Percentiles rank a stretch among this genome's conserved stretches.
These are phyloP conservation scores for Rafetus swinhoei DNA, from an alignment of 2,113 vertebrate genomes.

Conservation along the genomic window DNA sequence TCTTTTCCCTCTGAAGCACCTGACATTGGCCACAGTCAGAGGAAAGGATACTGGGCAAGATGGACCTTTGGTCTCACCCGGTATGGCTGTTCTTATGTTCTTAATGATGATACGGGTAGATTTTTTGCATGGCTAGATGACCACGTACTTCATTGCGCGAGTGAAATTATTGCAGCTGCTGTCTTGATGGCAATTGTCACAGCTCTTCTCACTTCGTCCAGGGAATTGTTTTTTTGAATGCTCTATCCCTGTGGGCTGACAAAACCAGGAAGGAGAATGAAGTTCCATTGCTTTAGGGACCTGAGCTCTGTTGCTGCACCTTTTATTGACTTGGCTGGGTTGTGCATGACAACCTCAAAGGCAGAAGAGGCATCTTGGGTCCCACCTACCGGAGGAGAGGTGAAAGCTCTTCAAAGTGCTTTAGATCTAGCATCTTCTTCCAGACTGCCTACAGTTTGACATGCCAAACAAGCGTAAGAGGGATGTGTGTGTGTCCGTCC, in stretches of 20 bases:
- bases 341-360: neutral
- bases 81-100: too few species aligned
- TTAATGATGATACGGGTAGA: slow-evolving; percentile 24
- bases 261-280: neutral
- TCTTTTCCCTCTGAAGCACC: too few species aligned
- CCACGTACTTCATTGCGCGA: fast-evolving
- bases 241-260: neutral
- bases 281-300: fast-evolving
- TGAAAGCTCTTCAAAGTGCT: neutral
- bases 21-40: too few species aligned
- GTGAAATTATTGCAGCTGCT: neutral
- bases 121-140: neutral
- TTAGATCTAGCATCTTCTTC: neutral
- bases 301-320: fast-evolving
- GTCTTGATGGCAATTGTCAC: neutral
- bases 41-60: too few species aligned
- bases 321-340: fast-evolving
- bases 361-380: neutral
- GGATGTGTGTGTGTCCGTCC: neutral
- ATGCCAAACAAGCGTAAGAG: neutral
- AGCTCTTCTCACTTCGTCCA: neutral
- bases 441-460: fast-evolving
- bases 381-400: neutral
- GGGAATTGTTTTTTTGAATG: fast-evolving
- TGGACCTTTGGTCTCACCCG: too few species aligned